Evolutionary conservation across 2,888 invertebrate genomes (phyloP).

Genomic region (Epiperipatus broadwayi): DNA sequence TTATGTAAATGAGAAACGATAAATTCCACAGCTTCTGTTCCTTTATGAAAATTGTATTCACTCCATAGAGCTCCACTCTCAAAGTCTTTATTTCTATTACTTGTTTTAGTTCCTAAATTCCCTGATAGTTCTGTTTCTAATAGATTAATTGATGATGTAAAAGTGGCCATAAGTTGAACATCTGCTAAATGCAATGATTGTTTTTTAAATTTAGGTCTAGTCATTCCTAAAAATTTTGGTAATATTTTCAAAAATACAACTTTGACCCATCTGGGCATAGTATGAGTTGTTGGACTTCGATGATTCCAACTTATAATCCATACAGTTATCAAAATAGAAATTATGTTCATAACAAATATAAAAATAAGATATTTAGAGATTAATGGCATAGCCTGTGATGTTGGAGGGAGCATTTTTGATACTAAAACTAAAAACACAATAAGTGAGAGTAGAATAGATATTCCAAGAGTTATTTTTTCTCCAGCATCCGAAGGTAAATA

Average conservation of each 20-base stretch:
- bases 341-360: slow-evolving; percentile 99
- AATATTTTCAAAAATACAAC: slow-evolving; percentile 84
- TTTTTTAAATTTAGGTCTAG: too few species aligned
- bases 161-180: too few species aligned
- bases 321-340: slow-evolving; percentile 95
- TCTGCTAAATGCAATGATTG: too few species aligned
- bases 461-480: slow-evolving; percentile 64
- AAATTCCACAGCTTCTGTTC: slow-evolving; percentile 92
- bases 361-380: slow-evolving; percentile 97
- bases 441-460: slow-evolving; percentile 94
- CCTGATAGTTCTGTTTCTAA: too few species aligned
- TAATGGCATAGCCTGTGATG: slow-evolving; percentile 86
- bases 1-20: slow-evolving; percentile 93
- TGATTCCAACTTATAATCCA: slow-evolving; percentile 99
- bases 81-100: too few species aligned
- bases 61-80: too few species aligned
- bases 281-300: slow-evolving; percentile 84
- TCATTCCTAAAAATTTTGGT: slow-evolving; percentile 70
- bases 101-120: too few species aligned
- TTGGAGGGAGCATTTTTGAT: slow-evolving; percentile 96
- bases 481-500: slow-evolving; percentile 97
- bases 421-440: slow-evolving; percentile 96
- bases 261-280: slow-evolving; percentile 94
- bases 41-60: too few species aligned
- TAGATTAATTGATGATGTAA: too few species aligned